Percentiles rank a stretch among this genome's conserved stretches.
Conservation (phyloP, 2,888 invertebrate genomes). For the Leucozona laternaria region DNA sequence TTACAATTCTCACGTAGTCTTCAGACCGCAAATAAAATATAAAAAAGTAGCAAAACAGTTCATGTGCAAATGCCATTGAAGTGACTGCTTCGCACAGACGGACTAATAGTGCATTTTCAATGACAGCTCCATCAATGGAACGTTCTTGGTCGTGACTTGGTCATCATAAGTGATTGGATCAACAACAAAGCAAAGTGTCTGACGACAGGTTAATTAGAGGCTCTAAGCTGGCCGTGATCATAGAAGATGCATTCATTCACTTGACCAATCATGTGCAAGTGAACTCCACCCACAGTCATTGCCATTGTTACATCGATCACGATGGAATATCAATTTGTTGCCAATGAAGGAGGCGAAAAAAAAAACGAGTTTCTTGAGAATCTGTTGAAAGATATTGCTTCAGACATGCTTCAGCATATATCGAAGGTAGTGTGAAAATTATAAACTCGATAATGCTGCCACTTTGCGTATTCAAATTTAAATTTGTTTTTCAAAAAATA, state of each 20-base stretch:
- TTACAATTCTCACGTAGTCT: conserved; percentile 56
- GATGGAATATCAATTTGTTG: conserved; percentile 50
- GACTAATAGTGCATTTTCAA: conserved; percentile 42
- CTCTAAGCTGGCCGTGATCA: conserved; percentile 1
- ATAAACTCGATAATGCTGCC: conserved; percentile 3
- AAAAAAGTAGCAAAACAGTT: neutral
- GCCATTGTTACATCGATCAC: conserved; percentile 18
- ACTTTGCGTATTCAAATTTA: neutral
- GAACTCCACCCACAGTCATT: conserved; percentile 62
- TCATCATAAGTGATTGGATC: conserved; percentile 63
- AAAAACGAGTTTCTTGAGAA: conserved; percentile 41
- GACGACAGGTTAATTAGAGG: conserved; percentile 70
- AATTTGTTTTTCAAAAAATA: neutral
- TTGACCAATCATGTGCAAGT: conserved; percentile 44
- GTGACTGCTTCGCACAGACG: neutral
- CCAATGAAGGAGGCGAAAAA: neutral
- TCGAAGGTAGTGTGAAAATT: too few species aligned
- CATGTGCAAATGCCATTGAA: conserved; percentile 49
- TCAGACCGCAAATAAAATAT: neutral
- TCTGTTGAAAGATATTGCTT: conserved; percentile 27
- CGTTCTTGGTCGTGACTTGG: conserved; percentile 53
- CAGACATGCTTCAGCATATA: conserved; percentile 4
- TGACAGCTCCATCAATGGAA: conserved; percentile 50
- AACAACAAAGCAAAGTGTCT: conserved; percentile 60
- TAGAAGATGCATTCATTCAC: conserved; percentile 42